A percentile compares a stretch with the other conserved stretches of the same genome.
Evolutionary conservation across 2,113 vertebrate genomes (phyloP).

Genomic region (Azemiops feae): DNA sequence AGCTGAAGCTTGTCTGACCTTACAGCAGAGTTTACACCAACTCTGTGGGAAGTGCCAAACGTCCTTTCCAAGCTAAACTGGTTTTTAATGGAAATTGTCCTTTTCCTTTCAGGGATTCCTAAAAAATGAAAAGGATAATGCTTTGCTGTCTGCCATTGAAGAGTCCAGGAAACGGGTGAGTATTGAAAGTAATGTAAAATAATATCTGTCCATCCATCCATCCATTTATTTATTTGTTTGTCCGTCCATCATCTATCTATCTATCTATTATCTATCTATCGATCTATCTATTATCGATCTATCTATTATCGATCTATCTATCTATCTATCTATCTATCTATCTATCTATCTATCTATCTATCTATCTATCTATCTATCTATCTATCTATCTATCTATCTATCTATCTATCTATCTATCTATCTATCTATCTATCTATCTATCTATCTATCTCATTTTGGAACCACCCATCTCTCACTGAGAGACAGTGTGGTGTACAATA

Average conservation of each 20-base stretch:
- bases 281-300: accelerated
- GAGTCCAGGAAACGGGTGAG: slow-evolving; percentile 95
- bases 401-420: not conserved
- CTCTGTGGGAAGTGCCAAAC: not conserved
- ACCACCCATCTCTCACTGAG: too few species aligned
- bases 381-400: too few species aligned
- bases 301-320: too few species aligned
- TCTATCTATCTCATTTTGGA: too few species aligned
- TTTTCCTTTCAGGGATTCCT: slow-evolving; percentile 85
- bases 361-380: too few species aligned
- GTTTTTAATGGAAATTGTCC: slow-evolving; percentile 20
- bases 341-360: too few species aligned
- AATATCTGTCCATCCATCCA: not conserved
- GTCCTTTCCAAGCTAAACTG: not conserved
- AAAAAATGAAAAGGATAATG: slow-evolving; percentile 98
- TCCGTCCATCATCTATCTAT: too few species aligned
- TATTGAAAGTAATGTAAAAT: slow-evolving; percentile 17
- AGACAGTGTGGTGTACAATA: too few species aligned
- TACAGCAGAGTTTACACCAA: not conserved
- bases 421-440: too few species aligned
- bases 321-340: too few species aligned
- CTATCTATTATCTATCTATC: too few species aligned
- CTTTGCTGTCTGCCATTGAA: slow-evolving; percentile 92
- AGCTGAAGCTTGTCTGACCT: not conserved
- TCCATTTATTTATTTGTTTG: too few species aligned